These are phyloP conservation scores for Erpobdella octoculata DNA, from an alignment of 2,888 invertebrate genomes.

Conservation along the genomic window DNA sequence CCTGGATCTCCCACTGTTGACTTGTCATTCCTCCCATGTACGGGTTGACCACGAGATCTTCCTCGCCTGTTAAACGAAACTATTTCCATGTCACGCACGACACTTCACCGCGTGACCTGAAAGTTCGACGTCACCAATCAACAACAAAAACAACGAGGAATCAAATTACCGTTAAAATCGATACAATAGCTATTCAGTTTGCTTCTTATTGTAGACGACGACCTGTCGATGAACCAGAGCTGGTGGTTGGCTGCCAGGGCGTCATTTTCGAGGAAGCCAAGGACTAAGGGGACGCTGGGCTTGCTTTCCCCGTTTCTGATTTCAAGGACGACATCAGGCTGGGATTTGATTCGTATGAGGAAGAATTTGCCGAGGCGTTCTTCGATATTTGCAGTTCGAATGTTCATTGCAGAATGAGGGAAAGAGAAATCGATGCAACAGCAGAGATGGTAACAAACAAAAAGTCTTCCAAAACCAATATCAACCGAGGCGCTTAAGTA, in stretches of 20 bases:
- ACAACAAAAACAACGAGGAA: too few species aligned
- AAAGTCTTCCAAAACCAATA: too few species aligned
- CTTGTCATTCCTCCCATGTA: slow-evolving; percentile 2
- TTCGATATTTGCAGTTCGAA: not conserved
- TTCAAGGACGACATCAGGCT: slow-evolving; percentile 25
- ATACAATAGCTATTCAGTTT: slow-evolving; percentile 26
- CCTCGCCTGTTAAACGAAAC: slow-evolving; percentile 18
- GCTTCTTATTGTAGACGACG: slow-evolving; percentile 18
- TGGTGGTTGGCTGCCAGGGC: slow-evolving; percentile 18
- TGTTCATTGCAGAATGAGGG: not conserved
- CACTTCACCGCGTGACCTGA: too few species aligned
- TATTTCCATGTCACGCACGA: too few species aligned
- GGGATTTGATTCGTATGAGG: slow-evolving; percentile 15
- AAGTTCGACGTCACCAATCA: too few species aligned
- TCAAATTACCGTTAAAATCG: slow-evolving; percentile 19
- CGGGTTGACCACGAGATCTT: slow-evolving; percentile 19
- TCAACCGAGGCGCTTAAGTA: too few species aligned
- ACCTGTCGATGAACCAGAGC: slow-evolving; percentile 26
- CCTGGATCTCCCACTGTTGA: slow-evolving; percentile 27
- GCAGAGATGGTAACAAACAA: too few species aligned
- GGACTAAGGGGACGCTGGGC: slow-evolving; percentile 11
- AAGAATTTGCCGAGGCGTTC: slow-evolving; percentile 28
- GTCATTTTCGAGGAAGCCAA: slow-evolving; percentile 17
- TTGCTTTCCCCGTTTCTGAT: slow-evolving; percentile 14
- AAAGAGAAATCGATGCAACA: too few species aligned